Conservation (phyloP, 2,888 invertebrate genomes). For the Polietes domitor region DNA sequence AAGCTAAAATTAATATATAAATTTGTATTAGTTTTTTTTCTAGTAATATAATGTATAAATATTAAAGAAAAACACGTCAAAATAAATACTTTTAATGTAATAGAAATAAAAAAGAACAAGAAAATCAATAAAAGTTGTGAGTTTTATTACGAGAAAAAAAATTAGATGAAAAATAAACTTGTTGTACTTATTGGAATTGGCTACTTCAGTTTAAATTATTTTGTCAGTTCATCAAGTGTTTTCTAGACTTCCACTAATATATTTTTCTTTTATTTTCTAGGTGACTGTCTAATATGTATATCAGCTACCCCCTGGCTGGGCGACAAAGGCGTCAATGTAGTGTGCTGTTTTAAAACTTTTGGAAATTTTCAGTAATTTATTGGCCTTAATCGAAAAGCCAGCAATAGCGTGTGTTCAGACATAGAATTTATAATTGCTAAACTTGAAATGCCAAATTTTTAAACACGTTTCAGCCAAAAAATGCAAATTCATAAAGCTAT, state of each 20-base stretch:
- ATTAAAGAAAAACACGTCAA: no score
- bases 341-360: no score
- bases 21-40: constrained; percentile 16
- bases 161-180: not conserved
- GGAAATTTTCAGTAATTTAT: no score
- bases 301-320: no score
- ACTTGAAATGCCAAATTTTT: no score
- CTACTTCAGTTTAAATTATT: not conserved
- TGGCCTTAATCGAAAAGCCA: no score
- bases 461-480: no score
- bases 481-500: no score
- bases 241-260: constrained; percentile 68
- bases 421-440: no score
- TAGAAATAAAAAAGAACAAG: constrained; percentile 23
- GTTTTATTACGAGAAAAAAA: constrained; percentile 6
- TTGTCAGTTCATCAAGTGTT: not conserved
- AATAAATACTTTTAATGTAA: constrained; percentile 34
- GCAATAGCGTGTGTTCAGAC: no score
- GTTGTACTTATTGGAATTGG: not conserved
- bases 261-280: constrained; percentile 73
- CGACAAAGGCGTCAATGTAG: no score
- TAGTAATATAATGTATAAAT: constrained; percentile 28
- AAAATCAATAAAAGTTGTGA: not conserved
- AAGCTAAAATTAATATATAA: not conserved
- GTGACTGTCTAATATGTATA: constrained; percentile 21